Percentiles rank a stretch among this genome's conserved stretches.
Evolutionary conservation across 2,113 vertebrate species (phyloP).

Genomic region (Myxocyprinus asiaticus): DNA sequence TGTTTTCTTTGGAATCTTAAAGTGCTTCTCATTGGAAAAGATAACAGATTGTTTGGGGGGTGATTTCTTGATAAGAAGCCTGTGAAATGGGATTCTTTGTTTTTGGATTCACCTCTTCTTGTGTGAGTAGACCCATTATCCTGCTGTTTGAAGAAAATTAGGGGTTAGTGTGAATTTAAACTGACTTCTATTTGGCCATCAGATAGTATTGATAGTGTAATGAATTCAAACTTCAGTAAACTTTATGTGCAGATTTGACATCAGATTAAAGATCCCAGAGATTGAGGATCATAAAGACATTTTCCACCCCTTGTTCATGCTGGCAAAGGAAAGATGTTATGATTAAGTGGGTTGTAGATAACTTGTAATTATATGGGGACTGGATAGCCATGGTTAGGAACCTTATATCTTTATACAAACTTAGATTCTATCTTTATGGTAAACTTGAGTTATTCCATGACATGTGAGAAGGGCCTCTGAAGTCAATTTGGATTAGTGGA

Average conservation of each 20-base stretch:
- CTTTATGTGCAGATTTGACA: slow-evolving; percentile 22
- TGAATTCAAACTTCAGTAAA: slow-evolving; percentile 22
- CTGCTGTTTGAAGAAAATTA: slow-evolving; percentile 10
- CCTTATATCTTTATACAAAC: no score
- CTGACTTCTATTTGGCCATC: not conserved
- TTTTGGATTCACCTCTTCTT: slow-evolving; percentile 15
- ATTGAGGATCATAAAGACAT: no score
- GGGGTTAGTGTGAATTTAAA: slow-evolving; percentile 38
- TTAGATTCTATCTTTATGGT: no score
- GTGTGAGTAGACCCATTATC: slow-evolving; percentile 8
- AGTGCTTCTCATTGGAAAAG: not conserved
- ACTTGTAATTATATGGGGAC: no score
- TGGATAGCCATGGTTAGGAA: no score
- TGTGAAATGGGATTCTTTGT: slow-evolving; percentile 34
- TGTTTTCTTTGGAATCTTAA: slow-evolving; percentile 14
- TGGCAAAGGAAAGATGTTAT: no score
- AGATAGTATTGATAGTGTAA: slow-evolving; percentile 10
- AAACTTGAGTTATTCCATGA: no score
- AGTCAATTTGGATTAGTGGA: no score
- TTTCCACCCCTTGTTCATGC: no score
- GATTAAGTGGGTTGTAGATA: no score
- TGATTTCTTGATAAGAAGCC: slow-evolving; percentile 33
- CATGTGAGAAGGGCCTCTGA: no score
- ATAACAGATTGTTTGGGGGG: slow-evolving; percentile 27
- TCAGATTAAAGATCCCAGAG: not conserved